A percentile compares a stretch with the other conserved stretches of the same genome.
Conservation (phyloP, 23 tunicate genomes). For the Halocynthia roretzi region DNA sequence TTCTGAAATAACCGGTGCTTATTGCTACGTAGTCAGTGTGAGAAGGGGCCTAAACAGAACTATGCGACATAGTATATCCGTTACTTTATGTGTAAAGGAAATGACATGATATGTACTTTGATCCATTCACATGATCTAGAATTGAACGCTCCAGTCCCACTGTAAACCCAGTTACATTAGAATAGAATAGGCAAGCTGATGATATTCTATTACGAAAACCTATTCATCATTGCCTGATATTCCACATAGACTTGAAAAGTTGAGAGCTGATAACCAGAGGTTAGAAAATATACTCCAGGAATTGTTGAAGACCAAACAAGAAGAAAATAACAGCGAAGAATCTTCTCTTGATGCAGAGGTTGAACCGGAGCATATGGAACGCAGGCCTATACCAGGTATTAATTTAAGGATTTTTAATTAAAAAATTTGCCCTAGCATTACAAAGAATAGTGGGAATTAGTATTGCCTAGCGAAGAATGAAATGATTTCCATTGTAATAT, state of each 20-base stretch:
- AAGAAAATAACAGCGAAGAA: conserved; percentile 15
- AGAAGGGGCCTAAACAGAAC: too few relatives aligned
- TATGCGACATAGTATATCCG: too few relatives aligned
- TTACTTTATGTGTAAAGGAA: too few relatives aligned
- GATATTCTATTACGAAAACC: too few relatives aligned
- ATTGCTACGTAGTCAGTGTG: too few relatives aligned
- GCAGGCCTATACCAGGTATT: conserved; percentile 64
- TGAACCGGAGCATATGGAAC: conserved; percentile 19
- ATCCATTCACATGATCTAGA: too few relatives aligned
- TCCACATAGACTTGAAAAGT: conserved; percentile 11
- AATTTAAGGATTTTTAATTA: background rate
- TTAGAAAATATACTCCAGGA: conserved; percentile 30
- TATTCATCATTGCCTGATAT: too few relatives aligned
- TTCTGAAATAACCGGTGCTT: too few relatives aligned
- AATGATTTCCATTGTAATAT: background rate
- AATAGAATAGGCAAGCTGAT: too few relatives aligned
- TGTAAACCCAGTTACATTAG: too few relatives aligned
- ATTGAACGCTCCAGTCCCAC: too few relatives aligned
- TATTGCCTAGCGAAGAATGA: background rate
- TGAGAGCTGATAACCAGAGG: conserved; percentile 30
- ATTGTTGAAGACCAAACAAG: conserved; percentile 22
- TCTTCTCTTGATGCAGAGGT: conserved; percentile 7
- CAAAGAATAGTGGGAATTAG: background rate
- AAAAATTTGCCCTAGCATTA: background rate
- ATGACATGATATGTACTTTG: too few relatives aligned